Evolutionary conservation across 2,113 vertebrate species (phyloP), one percentile per base, ranked within the genome.

Genomic region (Polypterus bichir): DNA sequence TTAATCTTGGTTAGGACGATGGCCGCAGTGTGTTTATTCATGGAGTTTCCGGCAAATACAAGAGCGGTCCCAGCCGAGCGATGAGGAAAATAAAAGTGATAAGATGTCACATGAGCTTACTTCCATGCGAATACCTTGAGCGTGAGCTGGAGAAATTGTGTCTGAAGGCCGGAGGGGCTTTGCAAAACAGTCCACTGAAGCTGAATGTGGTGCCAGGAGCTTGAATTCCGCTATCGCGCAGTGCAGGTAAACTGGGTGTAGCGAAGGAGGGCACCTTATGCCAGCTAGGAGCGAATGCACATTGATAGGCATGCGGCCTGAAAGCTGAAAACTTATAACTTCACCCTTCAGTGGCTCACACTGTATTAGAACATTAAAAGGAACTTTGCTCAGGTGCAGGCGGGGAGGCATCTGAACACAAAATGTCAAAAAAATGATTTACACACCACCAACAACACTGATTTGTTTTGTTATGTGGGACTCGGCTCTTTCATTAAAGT

Each of bases 61-160:
- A 58, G 8, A 58, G 44, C 27, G n/a, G 44, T 45, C 44, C 56
- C 11, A 5, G 44, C 44, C 44, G 27, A 58, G 56, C 44, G 27
- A 8, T 58, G 56, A 58, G 56, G 56, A 58, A 45, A 58, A 44
- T 58, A 3, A 45, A 58, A 58, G 56, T 58, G 56, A 58, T 58
- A 58, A 58, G 56, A 45, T 58, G 56, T 58, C 56, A 58, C 56
- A 27, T 5, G 56, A 5, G 27, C 27, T 58, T 58, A 58, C 56
- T 58, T 58, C 56, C 56, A 2, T 58, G 56, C 9, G 56, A 58
- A 45, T 44, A 58, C 11, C 44, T 45, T 58, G 56, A 27, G 9
- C 44, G 46, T 45, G 4, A 6, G 9, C 2, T 8, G 9, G 9
- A 55, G 44, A 45, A 45, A 5, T 45, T 27, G n/a, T 44, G 5